These are phyloP conservation scores for Porphyrio hochstetteri DNA, from an alignment of 2,113 vertebrate species.

Conservation along the genomic window DNA sequence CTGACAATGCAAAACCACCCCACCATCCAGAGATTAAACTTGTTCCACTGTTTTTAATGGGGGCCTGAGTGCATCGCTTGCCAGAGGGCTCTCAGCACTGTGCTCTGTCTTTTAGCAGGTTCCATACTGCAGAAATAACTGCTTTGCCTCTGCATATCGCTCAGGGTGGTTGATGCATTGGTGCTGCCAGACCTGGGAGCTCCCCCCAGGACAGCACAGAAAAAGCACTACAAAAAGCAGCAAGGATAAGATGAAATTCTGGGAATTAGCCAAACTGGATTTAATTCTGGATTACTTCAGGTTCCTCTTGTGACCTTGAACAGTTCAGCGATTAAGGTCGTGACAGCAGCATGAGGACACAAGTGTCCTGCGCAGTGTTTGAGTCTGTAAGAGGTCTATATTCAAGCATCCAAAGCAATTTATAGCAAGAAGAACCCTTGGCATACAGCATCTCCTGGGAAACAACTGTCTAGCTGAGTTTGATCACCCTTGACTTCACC, in stretches of 20 bases:
- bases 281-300: neutral
- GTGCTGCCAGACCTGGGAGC: fast-evolving
- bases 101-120: neutral
- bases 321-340: neutral
- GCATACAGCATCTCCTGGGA: conserved; percentile 30
- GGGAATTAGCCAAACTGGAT: fast-evolving
- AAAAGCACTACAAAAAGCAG: neutral
- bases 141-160: neutral
- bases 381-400: conserved; percentile 17
- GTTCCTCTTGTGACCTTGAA: neutral
- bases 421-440: conserved; percentile 12
- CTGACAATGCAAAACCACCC: conserved; percentile 42
- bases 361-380: neutral
- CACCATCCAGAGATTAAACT: conserved; percentile 41
- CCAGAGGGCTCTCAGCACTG: neutral
- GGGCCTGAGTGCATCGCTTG: neutral
- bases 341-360: neutral
- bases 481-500: conserved; percentile 60
- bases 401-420: conserved; percentile 49
- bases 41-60: conserved; percentile 41
- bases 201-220: neutral
- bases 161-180: neutral
- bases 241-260: neutral
- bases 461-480: conserved; percentile 1
- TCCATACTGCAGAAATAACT: neutral